Evolutionary conservation across 2,888 invertebrate species (phyloP).

Genomic region (Xanthia icteritia): DNA sequence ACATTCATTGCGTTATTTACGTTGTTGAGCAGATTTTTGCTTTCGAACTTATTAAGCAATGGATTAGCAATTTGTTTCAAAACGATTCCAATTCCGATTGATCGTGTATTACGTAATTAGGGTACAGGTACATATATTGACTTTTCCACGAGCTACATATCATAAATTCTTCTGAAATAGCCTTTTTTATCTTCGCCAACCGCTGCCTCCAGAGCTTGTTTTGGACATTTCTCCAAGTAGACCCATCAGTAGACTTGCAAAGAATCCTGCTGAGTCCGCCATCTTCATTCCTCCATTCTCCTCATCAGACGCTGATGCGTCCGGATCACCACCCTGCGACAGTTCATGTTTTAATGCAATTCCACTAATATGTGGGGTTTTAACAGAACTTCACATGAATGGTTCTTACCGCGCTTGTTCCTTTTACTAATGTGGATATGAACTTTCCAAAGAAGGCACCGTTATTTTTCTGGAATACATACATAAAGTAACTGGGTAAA

Average conservation of each 20-base stretch:
- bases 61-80: too few species aligned
- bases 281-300: constrained; percentile 69
- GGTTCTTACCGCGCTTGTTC: constrained; percentile 85
- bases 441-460: constrained; percentile 87
- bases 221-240: constrained; percentile 87
- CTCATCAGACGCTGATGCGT: constrained; percentile 68
- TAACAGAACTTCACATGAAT: neutral
- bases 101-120: too few species aligned
- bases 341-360: constrained; percentile 5
- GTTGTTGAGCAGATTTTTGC: too few species aligned
- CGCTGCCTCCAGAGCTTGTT: constrained; percentile 78
- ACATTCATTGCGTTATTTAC: too few species aligned
- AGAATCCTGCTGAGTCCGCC: constrained; percentile 84
- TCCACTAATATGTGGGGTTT: too few species aligned
- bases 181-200: constrained; percentile 69
- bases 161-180: neutral
- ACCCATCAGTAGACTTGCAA: constrained; percentile 80
- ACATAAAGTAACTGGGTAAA: neutral
- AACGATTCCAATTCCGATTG: too few species aligned
- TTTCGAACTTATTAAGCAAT: too few species aligned
- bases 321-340: constrained; percentile 79
- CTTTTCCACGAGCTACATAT: neutral
- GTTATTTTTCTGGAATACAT: constrained; percentile 84
- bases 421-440: constrained; percentile 83
- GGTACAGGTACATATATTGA: constrained; percentile 11